A percentile compares a stretch with the other conserved stretches of the same genome.
phyloP scores from a whole-genome alignment of 2,888 invertebrate genomes.

The Himalopsyche anomala region DNA sequence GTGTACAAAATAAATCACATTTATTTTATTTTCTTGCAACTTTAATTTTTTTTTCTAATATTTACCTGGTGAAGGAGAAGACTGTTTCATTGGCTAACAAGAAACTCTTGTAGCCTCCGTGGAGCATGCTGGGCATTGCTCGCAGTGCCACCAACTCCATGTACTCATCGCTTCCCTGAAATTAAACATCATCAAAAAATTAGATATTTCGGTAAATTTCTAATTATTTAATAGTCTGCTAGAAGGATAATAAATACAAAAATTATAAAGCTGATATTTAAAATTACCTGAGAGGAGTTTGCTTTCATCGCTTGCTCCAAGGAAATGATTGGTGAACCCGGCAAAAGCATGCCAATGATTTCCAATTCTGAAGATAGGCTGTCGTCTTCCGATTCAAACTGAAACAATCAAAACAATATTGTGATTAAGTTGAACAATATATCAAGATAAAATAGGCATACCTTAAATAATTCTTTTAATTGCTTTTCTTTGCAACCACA shows the following conservation, averaged over 20 bases:
- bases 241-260: too few species aligned
- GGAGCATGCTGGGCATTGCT: slow-evolving; percentile 79
- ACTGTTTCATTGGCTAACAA: slow-evolving; percentile 76
- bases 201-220: background rate
- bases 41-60: slow-evolving; percentile 43
- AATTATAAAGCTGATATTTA: too few species aligned
- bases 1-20: too few species aligned
- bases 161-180: slow-evolving; percentile 64
- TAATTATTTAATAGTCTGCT: too few species aligned
- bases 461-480: too few species aligned
- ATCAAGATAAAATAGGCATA: too few species aligned
- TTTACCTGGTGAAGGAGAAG: slow-evolving; percentile 84
- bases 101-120: slow-evolving; percentile 76
- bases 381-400: slow-evolving; percentile 60
- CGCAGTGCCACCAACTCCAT: slow-evolving; percentile 72
- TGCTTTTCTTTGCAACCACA: slow-evolving; percentile 13
- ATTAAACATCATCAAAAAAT: background rate
- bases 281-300: slow-evolving; percentile 67
- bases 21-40: too few species aligned
- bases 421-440: too few species aligned
- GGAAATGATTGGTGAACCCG: slow-evolving; percentile 83
- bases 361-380: slow-evolving; percentile 73
- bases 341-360: slow-evolving; percentile 85
- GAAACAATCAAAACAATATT: slow-evolving; percentile 44
- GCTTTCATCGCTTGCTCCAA: slow-evolving; percentile 69